Evolutionary conservation across 1,140 invertebrate species (phyloP).

Genomic region (Akabosia matsudoensis): DNA sequence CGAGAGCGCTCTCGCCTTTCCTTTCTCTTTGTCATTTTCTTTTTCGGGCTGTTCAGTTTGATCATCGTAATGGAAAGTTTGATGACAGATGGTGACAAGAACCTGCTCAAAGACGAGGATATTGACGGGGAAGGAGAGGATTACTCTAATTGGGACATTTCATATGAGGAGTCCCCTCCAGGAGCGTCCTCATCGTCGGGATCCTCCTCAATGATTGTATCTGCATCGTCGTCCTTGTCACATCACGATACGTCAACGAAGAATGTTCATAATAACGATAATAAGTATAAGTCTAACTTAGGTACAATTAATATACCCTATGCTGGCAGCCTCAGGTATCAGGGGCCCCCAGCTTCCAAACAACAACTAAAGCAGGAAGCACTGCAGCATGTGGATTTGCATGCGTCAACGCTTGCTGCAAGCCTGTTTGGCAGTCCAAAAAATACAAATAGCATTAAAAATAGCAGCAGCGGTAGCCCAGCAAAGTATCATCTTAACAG

Average conservation of each 20-base stretch:
- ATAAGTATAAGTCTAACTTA: background rate
- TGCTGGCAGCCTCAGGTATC: conserved; percentile 13
- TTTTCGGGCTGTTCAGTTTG: conserved; percentile 79
- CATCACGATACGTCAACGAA: background rate
- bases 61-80: conserved; percentile 76
- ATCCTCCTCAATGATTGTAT: background rate
- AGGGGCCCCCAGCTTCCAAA: background rate
- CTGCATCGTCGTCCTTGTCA: background rate
- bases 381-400: background rate
- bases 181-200: background rate
- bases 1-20: conserved; percentile 76
- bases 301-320: conserved; percentile 9
- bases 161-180: conserved; percentile 34
- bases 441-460: conserved; percentile 27
- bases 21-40: conserved; percentile 82
- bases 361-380: conserved; percentile 10
- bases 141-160: conserved; percentile 37
- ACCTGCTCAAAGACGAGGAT: conserved; percentile 30
- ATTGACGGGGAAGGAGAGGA: conserved; percentile 21
- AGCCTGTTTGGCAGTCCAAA: conserved; percentile 7
- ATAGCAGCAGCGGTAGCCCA: background rate
- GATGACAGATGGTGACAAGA: conserved; percentile 35
- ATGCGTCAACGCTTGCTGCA: background rate
- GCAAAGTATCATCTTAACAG: no score
- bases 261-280: conserved; percentile 9